These are phyloP conservation scores for Seladonia tumulorum DNA, from an alignment of 2,888 invertebrate genomes.

Conservation along the genomic window DNA sequence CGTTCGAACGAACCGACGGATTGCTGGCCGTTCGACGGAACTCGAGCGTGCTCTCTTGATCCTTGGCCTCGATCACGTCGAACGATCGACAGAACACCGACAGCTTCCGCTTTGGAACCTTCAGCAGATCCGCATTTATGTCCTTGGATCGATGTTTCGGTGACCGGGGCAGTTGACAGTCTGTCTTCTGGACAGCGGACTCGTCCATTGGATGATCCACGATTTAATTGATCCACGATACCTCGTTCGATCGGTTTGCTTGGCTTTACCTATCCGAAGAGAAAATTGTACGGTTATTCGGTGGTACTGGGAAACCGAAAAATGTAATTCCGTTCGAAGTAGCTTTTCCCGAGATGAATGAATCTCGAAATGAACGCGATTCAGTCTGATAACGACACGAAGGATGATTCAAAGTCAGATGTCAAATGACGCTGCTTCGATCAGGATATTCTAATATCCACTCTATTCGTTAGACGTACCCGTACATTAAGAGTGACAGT, in stretches of 20 bases:
- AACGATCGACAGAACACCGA: slow-evolving; percentile 78
- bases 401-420: no score
- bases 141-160: neutral
- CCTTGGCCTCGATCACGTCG: slow-evolving; percentile 64
- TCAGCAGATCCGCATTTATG: neutral
- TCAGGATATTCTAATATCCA: no score
- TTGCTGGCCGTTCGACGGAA: slow-evolving; percentile 58
- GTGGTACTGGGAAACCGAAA: no score
- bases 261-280: neutral
- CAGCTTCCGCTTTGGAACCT: slow-evolving; percentile 73
- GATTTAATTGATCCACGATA: neutral
- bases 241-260: neutral
- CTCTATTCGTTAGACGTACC: no score
- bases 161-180: neutral
- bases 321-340: no score
- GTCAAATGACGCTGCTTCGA: no score
- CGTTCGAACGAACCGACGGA: slow-evolving; percentile 37
- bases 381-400: no score
- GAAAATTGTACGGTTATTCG: neutral
- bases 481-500: no score
- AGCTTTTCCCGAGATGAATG: no score
- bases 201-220: slow-evolving; percentile 36
- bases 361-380: no score
- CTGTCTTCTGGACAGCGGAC: neutral
- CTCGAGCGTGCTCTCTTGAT: slow-evolving; percentile 30